Conservation (phyloP, 2,888 invertebrate genomes). For the Yponomeuta evonymella region DNA sequence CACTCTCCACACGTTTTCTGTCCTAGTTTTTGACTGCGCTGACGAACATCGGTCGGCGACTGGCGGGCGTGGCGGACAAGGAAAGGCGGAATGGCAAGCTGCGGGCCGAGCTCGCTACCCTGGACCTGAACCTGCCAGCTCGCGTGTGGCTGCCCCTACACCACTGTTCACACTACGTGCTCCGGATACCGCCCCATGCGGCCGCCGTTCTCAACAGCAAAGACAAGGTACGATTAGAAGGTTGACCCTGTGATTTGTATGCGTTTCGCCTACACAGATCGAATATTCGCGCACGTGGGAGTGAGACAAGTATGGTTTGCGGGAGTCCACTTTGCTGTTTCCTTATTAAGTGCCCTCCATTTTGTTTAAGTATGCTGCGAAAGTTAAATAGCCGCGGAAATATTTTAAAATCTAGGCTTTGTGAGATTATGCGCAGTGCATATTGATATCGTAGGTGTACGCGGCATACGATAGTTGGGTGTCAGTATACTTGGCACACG, state of each 20-base stretch:
- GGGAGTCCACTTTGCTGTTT: background rate
- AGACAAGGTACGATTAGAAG: conserved; percentile 79
- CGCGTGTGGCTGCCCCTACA: conserved; percentile 98
- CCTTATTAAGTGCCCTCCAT: background rate
- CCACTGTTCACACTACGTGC: conserved; percentile 92
- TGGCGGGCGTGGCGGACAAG: conserved; percentile 64
- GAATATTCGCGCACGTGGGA: background rate
- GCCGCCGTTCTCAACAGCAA: conserved; percentile 99
- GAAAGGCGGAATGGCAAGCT: conserved; percentile 95
- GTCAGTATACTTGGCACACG: background rate
- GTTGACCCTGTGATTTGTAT: background rate
- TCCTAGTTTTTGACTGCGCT: conserved; percentile 62
- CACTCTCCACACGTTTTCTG: conserved; percentile 2
- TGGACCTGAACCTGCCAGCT: conserved; percentile 98
- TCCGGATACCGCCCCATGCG: conserved; percentile 97
- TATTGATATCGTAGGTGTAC: background rate
- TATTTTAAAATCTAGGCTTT: background rate
- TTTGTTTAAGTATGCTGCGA: background rate
- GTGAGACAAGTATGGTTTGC: background rate
- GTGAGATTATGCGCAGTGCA: background rate
- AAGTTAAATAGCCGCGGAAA: background rate
- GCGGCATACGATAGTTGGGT: background rate
- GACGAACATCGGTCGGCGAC: conserved; percentile 60
- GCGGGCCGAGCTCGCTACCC: conserved; percentile 92
- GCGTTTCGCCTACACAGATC: no score